A percentile compares a stretch with the other conserved stretches of the same genome.
These are phyloP conservation scores for Eulemur mongoz DNA, from an alignment of 2,797 vertebrate species.

Conservation along the genomic window DNA sequence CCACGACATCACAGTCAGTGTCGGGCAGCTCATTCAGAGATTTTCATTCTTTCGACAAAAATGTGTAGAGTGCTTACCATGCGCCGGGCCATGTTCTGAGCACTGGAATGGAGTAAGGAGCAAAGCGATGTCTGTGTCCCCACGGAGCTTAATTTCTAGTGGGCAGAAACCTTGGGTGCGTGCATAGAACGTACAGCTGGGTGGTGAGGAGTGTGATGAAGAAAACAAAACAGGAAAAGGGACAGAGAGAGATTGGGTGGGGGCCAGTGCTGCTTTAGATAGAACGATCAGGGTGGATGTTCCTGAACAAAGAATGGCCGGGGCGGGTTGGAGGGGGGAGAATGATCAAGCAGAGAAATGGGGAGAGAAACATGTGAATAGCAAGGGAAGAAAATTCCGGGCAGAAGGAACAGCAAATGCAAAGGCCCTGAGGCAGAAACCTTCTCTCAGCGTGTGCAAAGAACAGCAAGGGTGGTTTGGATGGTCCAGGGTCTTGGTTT, in stretches of 20 bases:
- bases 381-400: neutral
- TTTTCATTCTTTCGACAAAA: neutral
- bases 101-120: neutral
- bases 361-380: neutral
- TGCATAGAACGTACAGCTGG: neutral
- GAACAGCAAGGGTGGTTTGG: neutral
- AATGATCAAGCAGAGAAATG: neutral
- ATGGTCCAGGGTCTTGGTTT: neutral
- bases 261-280: neutral
- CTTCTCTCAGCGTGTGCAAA: neutral
- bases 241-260: neutral
- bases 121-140: neutral
- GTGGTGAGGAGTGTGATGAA: neutral
- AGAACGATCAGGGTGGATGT: neutral
- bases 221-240: neutral
- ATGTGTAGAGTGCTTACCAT: neutral
- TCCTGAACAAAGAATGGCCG: neutral
- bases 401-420: neutral
- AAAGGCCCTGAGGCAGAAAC: neutral
- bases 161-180: neutral
- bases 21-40: neutral
- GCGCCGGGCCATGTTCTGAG: neutral
- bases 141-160: neutral
- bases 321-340: no score
- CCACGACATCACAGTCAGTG: neutral